phyloP scores from a whole-genome alignment of 2,797 vertebrate species.

The Phataginus tetradactyla region DNA sequence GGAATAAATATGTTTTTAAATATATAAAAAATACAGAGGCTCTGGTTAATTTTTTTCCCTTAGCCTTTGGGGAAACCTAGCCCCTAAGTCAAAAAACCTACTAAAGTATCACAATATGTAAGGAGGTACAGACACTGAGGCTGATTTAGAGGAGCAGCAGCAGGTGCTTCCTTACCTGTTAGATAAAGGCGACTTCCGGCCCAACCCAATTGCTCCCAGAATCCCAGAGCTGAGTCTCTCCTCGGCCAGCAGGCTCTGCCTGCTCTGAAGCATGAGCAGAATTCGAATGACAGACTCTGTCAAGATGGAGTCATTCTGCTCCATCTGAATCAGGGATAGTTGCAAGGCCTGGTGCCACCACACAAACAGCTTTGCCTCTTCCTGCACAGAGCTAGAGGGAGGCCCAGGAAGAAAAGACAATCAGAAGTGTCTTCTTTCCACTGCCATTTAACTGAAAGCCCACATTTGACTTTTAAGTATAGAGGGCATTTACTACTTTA shows the following conservation, averaged over 20 bases:
- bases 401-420: background rate
- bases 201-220: constrained; percentile 95
- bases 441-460: background rate
- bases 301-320: constrained; percentile 90
- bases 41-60: background rate
- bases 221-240: constrained; percentile 95
- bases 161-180: constrained; percentile 86
- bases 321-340: constrained; percentile 92
- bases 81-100: background rate
- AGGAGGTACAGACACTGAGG: rapidly evolving
- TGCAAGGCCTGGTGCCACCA: constrained; percentile 98
- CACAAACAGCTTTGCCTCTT: constrained; percentile 97
- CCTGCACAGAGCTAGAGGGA: constrained; percentile 87
- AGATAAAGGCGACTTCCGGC: constrained; percentile 95
- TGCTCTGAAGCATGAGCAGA: constrained; percentile 90
- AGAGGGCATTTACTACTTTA: background rate
- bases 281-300: constrained; percentile 86
- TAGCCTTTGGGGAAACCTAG: background rate
- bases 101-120: too few species aligned
- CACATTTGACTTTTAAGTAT: background rate
- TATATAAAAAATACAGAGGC: background rate
- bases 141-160: background rate
- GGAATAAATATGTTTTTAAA: constrained; percentile 11
- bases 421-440: constrained; percentile 10
- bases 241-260: constrained; percentile 93